phyloP scores from a whole-genome alignment of 2,113 vertebrate genomes.

The Aplodontia rufa region DNA sequence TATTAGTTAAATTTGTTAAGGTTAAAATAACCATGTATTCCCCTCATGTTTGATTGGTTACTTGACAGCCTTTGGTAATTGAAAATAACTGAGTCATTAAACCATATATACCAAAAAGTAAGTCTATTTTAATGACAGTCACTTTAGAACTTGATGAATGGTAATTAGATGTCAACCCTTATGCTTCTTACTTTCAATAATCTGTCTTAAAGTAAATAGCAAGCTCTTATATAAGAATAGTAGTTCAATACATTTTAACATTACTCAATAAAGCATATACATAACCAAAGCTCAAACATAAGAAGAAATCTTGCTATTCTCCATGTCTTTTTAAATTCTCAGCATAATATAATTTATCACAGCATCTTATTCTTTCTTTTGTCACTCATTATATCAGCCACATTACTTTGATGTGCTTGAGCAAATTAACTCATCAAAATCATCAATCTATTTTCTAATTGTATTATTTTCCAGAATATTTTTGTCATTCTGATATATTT shows the following conservation, averaged over 20 bases:
- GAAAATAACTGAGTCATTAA: constrained; percentile 58
- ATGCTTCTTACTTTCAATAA: background rate
- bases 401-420: background rate
- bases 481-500: background rate
- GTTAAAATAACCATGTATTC: background rate
- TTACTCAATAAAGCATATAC: background rate
- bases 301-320: background rate
- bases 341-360: background rate
- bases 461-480: background rate
- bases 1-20: background rate
- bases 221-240: constrained; percentile 23
- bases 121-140: constrained; percentile 39
- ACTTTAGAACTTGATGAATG: constrained; percentile 54
- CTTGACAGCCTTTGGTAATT: constrained; percentile 38
- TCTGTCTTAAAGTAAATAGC: constrained; percentile 48
- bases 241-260: constrained; percentile 19
- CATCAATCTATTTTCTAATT: background rate
- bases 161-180: constrained; percentile 34
- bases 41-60: background rate
- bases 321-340: constrained; percentile 20
- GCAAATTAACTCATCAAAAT: background rate
- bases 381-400: background rate
- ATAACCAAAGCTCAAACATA: background rate
- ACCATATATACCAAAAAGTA: constrained; percentile 44
- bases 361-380: background rate